These are phyloP conservation scores for Leptinotarsa rubiginosa DNA, from an alignment of 2,888 invertebrate species.

Conservation along the genomic window DNA sequence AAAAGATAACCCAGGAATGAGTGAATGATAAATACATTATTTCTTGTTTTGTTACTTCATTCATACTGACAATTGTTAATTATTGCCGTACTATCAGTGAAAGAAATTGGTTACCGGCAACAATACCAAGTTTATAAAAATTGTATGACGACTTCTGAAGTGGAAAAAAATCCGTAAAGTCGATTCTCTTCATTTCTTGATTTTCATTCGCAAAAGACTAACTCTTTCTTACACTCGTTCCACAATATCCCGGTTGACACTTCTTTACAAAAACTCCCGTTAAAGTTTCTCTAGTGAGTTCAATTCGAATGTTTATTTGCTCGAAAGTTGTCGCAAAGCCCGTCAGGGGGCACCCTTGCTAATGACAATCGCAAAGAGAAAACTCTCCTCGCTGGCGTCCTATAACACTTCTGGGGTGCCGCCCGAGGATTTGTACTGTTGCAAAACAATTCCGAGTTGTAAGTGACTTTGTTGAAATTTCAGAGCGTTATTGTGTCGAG, in stretches of 20 bases:
- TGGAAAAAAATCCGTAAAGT: too few species aligned
- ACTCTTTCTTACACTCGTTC: background rate
- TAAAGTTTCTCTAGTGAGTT: background rate
- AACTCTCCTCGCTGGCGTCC: background rate
- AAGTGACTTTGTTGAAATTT: conserved; percentile 32
- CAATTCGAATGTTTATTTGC: conserved; percentile 13
- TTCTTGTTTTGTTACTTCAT: too few species aligned
- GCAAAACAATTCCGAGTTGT: conserved; percentile 32
- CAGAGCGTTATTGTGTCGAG: conserved; percentile 29
- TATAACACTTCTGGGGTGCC: conserved; percentile 8
- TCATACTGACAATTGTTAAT: too few species aligned
- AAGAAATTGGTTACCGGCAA: too few species aligned
- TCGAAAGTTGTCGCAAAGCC: conserved; percentile 8
- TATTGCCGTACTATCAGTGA: too few species aligned
- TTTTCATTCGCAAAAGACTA: background rate
- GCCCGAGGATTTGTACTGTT: conserved; percentile 31
- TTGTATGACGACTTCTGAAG: too few species aligned
- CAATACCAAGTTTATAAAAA: too few species aligned
- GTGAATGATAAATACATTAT: too few species aligned
- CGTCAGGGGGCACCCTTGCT: conserved; percentile 1
- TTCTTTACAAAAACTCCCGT: background rate
- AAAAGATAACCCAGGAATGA: too few species aligned
- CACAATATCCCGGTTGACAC: background rate
- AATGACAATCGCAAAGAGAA: conserved; percentile 15
- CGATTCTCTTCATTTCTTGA: too few species aligned